A percentile compares a stretch with the other conserved stretches of the same genome.
phyloP scores from a whole-genome alignment of 2,113 vertebrate species.

The Hyperoodon ampullatus region DNA sequence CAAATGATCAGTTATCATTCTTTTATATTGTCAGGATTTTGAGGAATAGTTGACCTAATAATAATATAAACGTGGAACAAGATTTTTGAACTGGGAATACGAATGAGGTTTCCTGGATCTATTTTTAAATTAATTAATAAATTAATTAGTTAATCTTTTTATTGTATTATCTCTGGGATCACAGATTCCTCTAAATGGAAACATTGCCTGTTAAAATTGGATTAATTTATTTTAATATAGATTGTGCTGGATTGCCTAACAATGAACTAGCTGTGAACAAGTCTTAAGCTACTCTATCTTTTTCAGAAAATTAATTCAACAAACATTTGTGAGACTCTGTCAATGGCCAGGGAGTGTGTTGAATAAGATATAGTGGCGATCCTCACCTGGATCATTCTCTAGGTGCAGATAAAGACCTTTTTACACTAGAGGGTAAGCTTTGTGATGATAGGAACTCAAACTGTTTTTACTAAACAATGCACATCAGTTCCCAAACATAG shows the following conservation, averaged over 20 bases:
- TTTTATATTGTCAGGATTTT: background rate
- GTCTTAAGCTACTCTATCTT: background rate
- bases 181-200: background rate
- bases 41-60: slow-evolving; percentile 10
- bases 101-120: background rate
- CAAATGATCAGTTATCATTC: background rate
- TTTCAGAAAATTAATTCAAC: background rate
- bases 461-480: background rate
- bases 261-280: background rate
- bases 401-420: background rate
- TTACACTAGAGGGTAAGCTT: background rate
- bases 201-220: background rate
- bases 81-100: background rate
- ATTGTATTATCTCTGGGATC: background rate
- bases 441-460: background rate
- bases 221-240: background rate
- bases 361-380: background rate
- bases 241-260: background rate
- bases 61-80: background rate
- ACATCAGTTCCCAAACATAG: background rate
- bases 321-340: background rate
- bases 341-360: background rate
- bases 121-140: background rate
- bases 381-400: background rate
- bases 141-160: background rate